Percentiles rank a stretch among this genome's conserved stretches.
Evolutionary conservation across 2,888 invertebrate genomes (phyloP).

Genomic region (Phytoseiulus persimilis): DNA sequence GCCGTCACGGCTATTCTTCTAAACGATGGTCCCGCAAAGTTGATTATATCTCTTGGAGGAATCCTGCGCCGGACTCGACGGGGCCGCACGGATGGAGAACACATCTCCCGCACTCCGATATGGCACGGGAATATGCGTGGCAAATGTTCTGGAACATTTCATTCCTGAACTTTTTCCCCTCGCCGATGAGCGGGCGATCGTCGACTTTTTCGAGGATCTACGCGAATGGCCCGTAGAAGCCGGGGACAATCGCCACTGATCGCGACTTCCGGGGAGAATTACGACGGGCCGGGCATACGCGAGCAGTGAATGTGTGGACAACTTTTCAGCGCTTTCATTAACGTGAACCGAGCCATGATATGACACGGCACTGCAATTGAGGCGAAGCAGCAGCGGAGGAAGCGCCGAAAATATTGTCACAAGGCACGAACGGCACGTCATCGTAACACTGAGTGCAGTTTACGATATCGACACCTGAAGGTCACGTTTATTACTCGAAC

Average conservation of each 20-base stretch:
- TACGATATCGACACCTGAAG: background rate
- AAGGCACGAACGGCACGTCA: background rate
- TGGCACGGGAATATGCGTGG: background rate
- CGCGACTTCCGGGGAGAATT: background rate
- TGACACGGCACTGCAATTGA: background rate
- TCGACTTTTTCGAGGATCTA: background rate
- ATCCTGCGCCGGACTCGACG: background rate
- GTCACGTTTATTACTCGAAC: background rate
- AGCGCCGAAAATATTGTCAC: background rate
- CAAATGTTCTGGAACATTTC: background rate
- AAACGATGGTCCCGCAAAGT: background rate
- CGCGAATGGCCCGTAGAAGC: background rate
- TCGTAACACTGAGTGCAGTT: background rate
- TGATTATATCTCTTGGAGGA: background rate
- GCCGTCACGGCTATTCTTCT: background rate
- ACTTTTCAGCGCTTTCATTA: conserved; percentile 5
- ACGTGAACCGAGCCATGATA: background rate
- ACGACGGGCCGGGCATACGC: background rate
- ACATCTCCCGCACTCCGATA: background rate
- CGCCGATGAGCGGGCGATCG: background rate
- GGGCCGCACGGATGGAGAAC: background rate
- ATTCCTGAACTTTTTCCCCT: background rate
- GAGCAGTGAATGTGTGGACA: background rate
- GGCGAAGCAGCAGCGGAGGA: background rate
- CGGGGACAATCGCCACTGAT: background rate